A percentile compares a stretch with the other conserved stretches of the same genome.
Evolutionary conservation across 2,888 invertebrate genomes (phyloP).

Genomic region (Cephus sareptanus): DNA sequence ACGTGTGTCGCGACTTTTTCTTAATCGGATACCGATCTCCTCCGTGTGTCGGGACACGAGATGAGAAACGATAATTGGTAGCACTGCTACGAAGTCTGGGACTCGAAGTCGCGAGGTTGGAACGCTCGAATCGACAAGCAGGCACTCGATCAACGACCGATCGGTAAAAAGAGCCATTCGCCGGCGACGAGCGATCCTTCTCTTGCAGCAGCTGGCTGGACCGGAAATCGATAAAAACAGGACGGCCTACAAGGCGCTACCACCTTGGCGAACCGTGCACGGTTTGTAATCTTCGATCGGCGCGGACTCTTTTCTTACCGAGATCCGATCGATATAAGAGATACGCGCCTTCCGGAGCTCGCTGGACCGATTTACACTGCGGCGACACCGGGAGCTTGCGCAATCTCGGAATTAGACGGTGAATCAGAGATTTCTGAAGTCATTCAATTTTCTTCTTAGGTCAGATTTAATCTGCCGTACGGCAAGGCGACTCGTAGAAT

Average conservation of each 20-base stretch:
- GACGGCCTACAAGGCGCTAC: background rate
- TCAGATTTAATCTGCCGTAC: background rate
- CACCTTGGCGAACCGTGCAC: background rate
- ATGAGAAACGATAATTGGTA: conserved; percentile 1
- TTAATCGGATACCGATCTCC: background rate
- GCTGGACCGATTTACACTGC: background rate
- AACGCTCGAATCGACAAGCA: conserved; percentile 43
- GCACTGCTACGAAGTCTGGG: background rate
- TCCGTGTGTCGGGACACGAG: background rate
- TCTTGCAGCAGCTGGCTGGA: background rate
- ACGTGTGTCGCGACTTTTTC: background rate
- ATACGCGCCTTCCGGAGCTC: background rate
- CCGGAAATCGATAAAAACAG: background rate
- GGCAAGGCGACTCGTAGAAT: background rate
- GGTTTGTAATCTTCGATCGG: background rate
- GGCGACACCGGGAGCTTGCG: background rate
- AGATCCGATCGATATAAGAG: background rate
- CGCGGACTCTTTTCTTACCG: background rate
- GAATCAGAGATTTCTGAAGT: background rate
- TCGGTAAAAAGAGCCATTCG: background rate
- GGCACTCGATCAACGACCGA: conserved; percentile 33
- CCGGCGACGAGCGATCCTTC: background rate
- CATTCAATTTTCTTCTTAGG: background rate
- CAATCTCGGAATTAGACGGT: background rate
- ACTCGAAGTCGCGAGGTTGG: background rate